Evolutionary conservation across 2,113 vertebrate genomes (phyloP), one percentile per base, ranked within the genome.

Genomic region (Phyllostomus hastatus): DNA sequence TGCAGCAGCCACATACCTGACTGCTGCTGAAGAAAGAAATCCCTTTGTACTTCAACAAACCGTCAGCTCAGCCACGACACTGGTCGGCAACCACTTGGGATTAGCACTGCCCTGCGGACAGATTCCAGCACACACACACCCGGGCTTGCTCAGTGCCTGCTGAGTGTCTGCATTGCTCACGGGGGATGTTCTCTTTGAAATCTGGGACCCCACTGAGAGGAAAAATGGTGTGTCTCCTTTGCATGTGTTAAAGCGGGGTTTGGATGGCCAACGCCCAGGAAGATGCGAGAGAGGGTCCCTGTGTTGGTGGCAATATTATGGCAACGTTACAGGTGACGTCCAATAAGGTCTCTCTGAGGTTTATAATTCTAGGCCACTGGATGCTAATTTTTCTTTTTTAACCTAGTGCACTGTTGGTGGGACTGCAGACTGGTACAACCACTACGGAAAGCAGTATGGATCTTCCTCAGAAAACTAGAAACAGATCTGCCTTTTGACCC

Each of bases 181-280:
- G n/a, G 33, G 64, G 24, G 83, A 57, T 57, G 43, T 82, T 92
- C 94, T 33, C 87, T 94, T 85, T 84, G 75, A 91, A 95, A 79
- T 86, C 8, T 2, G 20, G 67, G 20, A 48, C 91, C 59, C 50
- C 17, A 24, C 28, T 31, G 89, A 92, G 85, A 92, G 24, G 31
- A 75, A 69, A 94, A 67, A 66, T 26, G 92, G 19, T 6, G 14
- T 90, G 38, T 78, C 67, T 54, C 64, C 66, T 43, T 57, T 80
- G 72, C n/a, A 88, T 46, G 7, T 78, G 12, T 4, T 35, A 12
- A 83, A 75, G 52, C n/a, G n/a, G n/a, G n/a, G n/a, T n/a, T n/a
- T n/a, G n/a, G n/a, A n/a, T n/a, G n/a, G n/a, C n/a, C n/a, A n/a
- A n/a, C n/a, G n/a, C n/a, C n/a, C n/a, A n/a, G n/a, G 41, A 46